phyloP scores from a whole-genome alignment of 2,113 vertebrate genomes.

The Oncorhynchus tshawytscha region DNA sequence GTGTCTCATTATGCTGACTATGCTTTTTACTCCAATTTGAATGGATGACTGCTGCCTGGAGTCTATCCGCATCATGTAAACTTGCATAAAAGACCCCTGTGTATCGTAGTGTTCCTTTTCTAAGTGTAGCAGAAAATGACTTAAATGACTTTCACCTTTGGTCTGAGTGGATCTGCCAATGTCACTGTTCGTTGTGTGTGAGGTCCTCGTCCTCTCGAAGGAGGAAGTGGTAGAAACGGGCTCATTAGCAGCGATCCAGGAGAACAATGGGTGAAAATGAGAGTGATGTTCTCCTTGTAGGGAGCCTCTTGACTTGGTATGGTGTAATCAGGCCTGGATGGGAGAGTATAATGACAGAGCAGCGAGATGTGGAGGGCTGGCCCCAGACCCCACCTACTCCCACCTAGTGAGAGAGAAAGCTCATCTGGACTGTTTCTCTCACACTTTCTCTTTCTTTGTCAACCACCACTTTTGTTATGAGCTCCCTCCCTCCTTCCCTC shows the following conservation, averaged over 20 bases:
- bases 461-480: not conserved
- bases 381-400: not conserved
- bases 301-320: not conserved
- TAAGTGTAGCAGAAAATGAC: too few species aligned
- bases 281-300: not conserved
- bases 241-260: conserved; percentile 18
- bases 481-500: not conserved
- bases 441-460: not conserved
- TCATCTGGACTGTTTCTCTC: conserved; percentile 7
- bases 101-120: too few species aligned
- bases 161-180: too few species aligned
- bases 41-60: too few species aligned
- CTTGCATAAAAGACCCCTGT: too few species aligned
- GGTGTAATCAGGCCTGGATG: conserved; percentile 25
- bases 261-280: conserved; percentile 28
- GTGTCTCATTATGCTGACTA: too few species aligned
- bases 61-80: too few species aligned
- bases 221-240: conserved; percentile 26
- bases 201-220: not conserved
- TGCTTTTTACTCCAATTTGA: too few species aligned
- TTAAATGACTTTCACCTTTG: too few species aligned
- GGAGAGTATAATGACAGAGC: conserved; percentile 26
- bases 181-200: not conserved
- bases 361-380: not conserved
- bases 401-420: not conserved